phyloP scores from a whole-genome alignment of 53 echinoderm and acorn worm species.

The Astropecten irregularis region DNA sequence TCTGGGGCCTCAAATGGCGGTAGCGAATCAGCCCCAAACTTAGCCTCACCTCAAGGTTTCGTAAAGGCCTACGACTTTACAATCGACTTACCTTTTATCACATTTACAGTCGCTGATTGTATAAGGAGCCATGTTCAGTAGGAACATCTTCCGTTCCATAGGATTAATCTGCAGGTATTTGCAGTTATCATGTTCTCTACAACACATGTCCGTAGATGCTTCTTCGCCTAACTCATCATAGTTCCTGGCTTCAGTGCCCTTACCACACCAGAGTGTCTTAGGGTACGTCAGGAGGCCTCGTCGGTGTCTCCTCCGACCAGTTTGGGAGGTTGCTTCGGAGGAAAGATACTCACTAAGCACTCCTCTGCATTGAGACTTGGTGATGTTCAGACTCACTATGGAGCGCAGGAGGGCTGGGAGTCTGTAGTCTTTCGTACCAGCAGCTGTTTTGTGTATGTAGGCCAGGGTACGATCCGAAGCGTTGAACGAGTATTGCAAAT shows the following conservation, averaged over 20 bases:
- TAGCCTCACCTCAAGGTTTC: too few relatives aligned
- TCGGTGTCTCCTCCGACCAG: conserved; percentile 1
- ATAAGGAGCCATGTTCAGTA: conserved; percentile 65
- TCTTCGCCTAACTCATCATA: conserved; percentile 54
- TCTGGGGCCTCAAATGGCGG: too few relatives aligned
- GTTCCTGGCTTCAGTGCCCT: conserved; percentile 40
- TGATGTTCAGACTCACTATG: background rate
- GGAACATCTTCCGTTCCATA: conserved; percentile 69
- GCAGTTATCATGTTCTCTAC: conserved; percentile 63
- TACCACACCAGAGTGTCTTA: conserved; percentile 67
- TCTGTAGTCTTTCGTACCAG: background rate
- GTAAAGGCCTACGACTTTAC: too few relatives aligned
- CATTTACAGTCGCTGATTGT: conserved; percentile 84
- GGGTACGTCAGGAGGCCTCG: conserved; percentile 65
- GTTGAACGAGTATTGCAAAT: conserved; percentile 37
- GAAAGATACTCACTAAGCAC: background rate
- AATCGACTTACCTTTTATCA: conserved; percentile 93
- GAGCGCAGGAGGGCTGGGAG: conserved; percentile 22
- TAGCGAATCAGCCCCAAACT: too few relatives aligned
- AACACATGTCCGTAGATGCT: conserved; percentile 48
- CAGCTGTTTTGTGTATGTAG: background rate
- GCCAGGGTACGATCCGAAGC: conserved; percentile 13
- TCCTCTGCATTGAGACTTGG: conserved; percentile 10
- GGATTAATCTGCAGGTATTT: conserved; percentile 24
- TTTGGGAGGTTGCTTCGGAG: too few relatives aligned